Evolutionary conservation across 2,888 invertebrate species (phyloP).

Genomic region (Catocala fraxini): DNA sequence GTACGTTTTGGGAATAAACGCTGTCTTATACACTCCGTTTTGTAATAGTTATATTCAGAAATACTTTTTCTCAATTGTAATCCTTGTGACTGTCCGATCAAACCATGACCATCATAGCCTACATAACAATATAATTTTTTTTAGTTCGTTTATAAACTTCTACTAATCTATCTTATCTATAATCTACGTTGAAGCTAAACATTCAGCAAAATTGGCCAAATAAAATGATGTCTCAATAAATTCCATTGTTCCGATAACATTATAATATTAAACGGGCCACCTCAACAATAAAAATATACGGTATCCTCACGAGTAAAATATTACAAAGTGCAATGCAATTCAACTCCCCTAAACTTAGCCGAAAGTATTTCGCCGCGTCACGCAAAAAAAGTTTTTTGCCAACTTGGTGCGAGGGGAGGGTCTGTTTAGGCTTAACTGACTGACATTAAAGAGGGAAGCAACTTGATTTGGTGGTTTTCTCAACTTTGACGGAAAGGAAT

Average conservation of each 20-base stretch:
- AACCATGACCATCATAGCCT: too few species aligned
- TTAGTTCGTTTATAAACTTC: too few species aligned
- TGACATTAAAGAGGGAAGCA: conserved; percentile 40
- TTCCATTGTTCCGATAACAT: conserved; percentile 24
- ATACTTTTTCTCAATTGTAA: too few species aligned
- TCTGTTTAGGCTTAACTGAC: conserved; percentile 31
- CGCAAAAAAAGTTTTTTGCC: conserved; percentile 41
- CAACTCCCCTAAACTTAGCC: conserved; percentile 41
- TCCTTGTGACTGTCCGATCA: too few species aligned
- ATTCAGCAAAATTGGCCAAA: not conserved
- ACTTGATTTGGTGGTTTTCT: conserved; percentile 49
- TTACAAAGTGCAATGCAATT: conserved; percentile 54
- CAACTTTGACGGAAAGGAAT: conserved; percentile 29
- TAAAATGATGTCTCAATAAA: conserved; percentile 11
- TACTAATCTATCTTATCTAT: too few species aligned
- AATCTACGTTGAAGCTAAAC: not conserved
- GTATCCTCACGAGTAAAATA: conserved; percentile 39
- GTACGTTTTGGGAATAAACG: too few species aligned
- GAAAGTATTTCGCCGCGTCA: conserved; percentile 40
- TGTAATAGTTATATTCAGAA: too few species aligned
- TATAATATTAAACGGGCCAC: conserved; percentile 13
- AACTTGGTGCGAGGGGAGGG: conserved; percentile 27
- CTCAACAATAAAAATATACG: conserved; percentile 29
- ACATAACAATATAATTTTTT: too few species aligned
- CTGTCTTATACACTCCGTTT: too few species aligned